phyloP scores from a whole-genome alignment of 2,888 invertebrate species.

The Erpobdella octoculata region DNA sequence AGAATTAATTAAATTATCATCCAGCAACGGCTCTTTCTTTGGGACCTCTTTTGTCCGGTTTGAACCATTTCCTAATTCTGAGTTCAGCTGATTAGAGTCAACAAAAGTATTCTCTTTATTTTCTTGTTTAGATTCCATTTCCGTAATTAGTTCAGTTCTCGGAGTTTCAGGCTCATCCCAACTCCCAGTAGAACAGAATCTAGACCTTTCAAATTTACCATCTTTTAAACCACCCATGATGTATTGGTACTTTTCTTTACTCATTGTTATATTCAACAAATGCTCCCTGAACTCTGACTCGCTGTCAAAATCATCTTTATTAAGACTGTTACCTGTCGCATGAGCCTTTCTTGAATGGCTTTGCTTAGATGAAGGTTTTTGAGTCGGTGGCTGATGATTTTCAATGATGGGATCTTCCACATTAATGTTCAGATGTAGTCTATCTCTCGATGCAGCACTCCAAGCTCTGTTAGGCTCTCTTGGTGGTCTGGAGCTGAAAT shows the following conservation, averaged over 20 bases:
- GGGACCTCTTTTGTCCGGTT: background rate
- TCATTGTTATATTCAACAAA: conserved; percentile 26
- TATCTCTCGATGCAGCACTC: background rate
- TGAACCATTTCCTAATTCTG: background rate
- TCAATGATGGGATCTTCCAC: background rate
- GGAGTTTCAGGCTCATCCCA: no score
- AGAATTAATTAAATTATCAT: background rate
- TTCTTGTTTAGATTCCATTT: background rate
- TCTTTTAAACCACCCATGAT: conserved; percentile 25
- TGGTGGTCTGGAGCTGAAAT: background rate
- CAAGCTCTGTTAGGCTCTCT: background rate
- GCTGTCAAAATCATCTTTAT: conserved; percentile 24
- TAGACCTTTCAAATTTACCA: background rate
- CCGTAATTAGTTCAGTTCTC: background rate
- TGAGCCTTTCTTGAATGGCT: background rate
- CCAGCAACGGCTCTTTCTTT: background rate
- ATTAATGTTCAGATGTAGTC: background rate
- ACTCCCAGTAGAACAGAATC: background rate
- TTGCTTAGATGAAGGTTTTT: background rate
- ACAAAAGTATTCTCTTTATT: background rate
- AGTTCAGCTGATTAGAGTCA: background rate
- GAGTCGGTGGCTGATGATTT: background rate
- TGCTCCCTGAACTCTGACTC: conserved; percentile 25
- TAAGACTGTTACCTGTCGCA: conserved; percentile 7
- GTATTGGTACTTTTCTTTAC: conserved; percentile 24